Evolutionary conservation across 2,888 invertebrate genomes (phyloP).

Genomic region (Ophioninae sp.): DNA sequence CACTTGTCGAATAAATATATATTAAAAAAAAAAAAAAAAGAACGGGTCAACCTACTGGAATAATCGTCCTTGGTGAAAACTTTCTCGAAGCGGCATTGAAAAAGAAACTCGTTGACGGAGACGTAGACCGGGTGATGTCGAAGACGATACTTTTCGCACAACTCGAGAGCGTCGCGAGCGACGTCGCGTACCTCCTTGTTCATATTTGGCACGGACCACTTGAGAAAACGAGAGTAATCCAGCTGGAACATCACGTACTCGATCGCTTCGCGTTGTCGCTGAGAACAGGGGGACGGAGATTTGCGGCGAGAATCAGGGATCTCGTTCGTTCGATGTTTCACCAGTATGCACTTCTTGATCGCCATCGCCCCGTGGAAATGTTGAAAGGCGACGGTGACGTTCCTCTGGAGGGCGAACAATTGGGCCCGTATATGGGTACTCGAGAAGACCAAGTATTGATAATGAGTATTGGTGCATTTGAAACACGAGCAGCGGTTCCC

Average conservation of each 20-base stretch:
- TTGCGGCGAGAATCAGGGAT: constrained; percentile 31
- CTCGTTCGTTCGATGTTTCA: constrained; percentile 33
- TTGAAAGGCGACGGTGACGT: constrained; percentile 67
- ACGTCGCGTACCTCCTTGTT: constrained; percentile 60
- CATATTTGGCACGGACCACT: constrained; percentile 44
- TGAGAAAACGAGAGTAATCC: constrained; percentile 72
- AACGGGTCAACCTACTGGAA: constrained; percentile 63
- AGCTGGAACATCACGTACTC: constrained; percentile 73
- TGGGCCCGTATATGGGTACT: constrained; percentile 75
- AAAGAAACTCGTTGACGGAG: constrained; percentile 67
- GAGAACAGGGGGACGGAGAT: constrained; percentile 57
- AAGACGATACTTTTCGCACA: constrained; percentile 70
- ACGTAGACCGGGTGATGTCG: constrained; percentile 71
- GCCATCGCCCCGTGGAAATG: constrained; percentile 74
- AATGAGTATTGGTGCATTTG: constrained; percentile 72
- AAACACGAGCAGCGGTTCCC: constrained; percentile 72
- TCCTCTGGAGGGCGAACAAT: constrained; percentile 71
- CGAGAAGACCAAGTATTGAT: constrained; percentile 73
- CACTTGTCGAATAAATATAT: not conserved
- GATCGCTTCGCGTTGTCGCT: constrained; percentile 66
- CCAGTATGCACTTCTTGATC: constrained; percentile 67
- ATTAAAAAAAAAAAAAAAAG: constrained; percentile 27
- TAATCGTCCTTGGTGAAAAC: constrained; percentile 48
- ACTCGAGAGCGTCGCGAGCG: constrained; percentile 64
- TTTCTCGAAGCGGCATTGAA: constrained; percentile 66